These are phyloP conservation scores for Perodicticus potto DNA, from an alignment of 2,797 vertebrate genomes.

Conservation along the genomic window DNA sequence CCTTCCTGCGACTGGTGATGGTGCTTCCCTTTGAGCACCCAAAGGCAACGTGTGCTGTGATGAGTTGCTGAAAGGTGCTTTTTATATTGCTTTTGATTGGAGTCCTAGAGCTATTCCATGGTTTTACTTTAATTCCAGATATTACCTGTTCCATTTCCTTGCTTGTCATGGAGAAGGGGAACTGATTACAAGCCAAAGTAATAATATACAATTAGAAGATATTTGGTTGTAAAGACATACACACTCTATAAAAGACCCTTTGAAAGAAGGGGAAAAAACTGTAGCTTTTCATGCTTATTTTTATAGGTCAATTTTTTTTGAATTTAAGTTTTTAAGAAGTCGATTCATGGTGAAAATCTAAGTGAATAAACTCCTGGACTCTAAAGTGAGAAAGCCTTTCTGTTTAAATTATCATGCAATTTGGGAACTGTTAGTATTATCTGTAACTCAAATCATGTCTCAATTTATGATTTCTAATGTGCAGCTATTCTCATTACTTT, in stretches of 20 bases:
- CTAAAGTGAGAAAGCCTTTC: conserved; percentile 23
- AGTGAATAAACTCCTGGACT: conserved; percentile 50
- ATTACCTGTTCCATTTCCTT: conserved; percentile 55
- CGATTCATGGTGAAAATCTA: conserved; percentile 55
- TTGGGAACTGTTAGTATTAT: background rate
- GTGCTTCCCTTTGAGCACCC: background rate
- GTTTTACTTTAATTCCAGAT: conserved; percentile 35
- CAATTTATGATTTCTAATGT: conserved; percentile 45
- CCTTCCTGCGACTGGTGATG: background rate
- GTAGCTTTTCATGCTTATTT: conserved; percentile 54
- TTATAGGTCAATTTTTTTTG: conserved; percentile 29
- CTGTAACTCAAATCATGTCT: conserved; percentile 37
- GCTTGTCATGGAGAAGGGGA: conserved; percentile 15
- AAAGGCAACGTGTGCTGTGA: background rate
- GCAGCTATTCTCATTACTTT: background rate
- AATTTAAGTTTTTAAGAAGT: conserved; percentile 46
- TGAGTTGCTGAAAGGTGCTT: conserved; percentile 1
- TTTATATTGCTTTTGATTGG: conserved; percentile 14
- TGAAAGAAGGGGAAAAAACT: conserved; percentile 44
- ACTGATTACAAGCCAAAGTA: conserved; percentile 1
- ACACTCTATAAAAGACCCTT: background rate
- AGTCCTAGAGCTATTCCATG: conserved; percentile 23
- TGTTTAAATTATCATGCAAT: conserved; percentile 26
- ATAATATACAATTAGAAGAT: conserved; percentile 45
- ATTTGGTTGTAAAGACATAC: background rate